Percentiles rank a stretch among this genome's conserved stretches.
Evolutionary conservation across 2,113 vertebrate genomes (phyloP).

Genomic region (Sitta europaea): DNA sequence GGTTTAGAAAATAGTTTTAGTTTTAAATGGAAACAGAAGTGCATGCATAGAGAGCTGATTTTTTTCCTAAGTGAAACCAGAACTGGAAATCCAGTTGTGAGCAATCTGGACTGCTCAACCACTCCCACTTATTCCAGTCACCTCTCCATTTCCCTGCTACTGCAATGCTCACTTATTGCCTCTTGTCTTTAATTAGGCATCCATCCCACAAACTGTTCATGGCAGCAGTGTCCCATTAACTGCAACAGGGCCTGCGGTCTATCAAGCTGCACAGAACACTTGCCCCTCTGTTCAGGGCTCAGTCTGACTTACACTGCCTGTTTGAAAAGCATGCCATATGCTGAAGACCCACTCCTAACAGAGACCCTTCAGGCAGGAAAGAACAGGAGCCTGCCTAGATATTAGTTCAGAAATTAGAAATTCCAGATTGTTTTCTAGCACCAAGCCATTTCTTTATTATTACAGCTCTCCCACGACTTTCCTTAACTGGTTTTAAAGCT

Average conservation of each 20-base stretch:
- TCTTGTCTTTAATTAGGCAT: neutral
- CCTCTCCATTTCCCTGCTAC: neutral
- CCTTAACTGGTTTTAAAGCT: neutral
- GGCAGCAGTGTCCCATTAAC: neutral
- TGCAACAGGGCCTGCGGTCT: neutral
- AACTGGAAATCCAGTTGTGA: neutral
- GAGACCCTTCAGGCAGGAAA: neutral
- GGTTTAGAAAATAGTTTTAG: neutral
- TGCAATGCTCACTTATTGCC: neutral
- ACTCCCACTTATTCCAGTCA: neutral
- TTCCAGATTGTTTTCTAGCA: neutral
- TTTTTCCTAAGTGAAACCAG: constrained; percentile 21
- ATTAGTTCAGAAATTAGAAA: neutral
- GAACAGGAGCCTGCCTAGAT: neutral
- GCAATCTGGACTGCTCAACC: neutral
- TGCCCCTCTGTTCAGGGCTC: neutral
- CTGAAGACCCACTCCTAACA: neutral
- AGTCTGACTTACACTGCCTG: neutral
- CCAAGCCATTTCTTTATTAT: neutral
- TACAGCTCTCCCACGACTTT: neutral
- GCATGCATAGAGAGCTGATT: neutral
- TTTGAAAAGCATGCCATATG: neutral
- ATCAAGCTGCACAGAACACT: neutral
- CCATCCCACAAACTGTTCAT: neutral
- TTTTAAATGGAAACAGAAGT: constrained; percentile 37